A percentile compares a stretch with the other conserved stretches of the same genome.
These are phyloP conservation scores for Panzeria rudis DNA, from an alignment of 2,888 invertebrate genomes.

Conservation along the genomic window DNA sequence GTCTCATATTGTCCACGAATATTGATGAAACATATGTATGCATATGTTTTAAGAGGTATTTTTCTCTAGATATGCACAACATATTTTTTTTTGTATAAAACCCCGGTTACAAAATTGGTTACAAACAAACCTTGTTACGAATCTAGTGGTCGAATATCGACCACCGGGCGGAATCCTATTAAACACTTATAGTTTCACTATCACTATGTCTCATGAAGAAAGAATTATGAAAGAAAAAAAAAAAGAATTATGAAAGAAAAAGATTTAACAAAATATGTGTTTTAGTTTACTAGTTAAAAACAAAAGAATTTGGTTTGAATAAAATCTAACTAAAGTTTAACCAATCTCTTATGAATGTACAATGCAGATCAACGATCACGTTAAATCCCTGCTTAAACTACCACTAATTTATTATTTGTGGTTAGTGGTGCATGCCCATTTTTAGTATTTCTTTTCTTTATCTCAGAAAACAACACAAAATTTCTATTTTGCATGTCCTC, in stretches of 20 bases:
- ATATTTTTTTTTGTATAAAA: too few species aligned
- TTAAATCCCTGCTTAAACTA: constrained; percentile 61
- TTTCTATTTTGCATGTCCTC: constrained; percentile 50
- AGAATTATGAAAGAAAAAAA: background rate
- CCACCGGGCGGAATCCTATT: too few species aligned
- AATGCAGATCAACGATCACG: constrained; percentile 8
- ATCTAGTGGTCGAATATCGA: too few species aligned
- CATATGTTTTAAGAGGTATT: too few species aligned
- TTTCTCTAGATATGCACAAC: too few species aligned
- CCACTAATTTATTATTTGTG: constrained; percentile 71
- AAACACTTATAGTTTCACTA: too few species aligned
- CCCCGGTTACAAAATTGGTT: too few species aligned
- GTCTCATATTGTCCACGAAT: too few species aligned
- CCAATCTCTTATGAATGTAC: background rate
- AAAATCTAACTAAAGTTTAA: background rate
- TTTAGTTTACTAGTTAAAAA: background rate
- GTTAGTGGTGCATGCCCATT: constrained; percentile 64
- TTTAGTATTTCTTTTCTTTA: constrained; percentile 6
- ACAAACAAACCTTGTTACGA: too few species aligned
- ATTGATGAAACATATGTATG: too few species aligned
- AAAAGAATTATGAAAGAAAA: background rate
- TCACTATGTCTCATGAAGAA: background rate
- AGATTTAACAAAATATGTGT: background rate
- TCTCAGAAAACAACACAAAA: background rate
- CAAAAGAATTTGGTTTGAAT: constrained; percentile 22